Base-by-base conservation (phyloP, 2,797 vertebrate genomes). In the Smutsia gigantea region DNA sequence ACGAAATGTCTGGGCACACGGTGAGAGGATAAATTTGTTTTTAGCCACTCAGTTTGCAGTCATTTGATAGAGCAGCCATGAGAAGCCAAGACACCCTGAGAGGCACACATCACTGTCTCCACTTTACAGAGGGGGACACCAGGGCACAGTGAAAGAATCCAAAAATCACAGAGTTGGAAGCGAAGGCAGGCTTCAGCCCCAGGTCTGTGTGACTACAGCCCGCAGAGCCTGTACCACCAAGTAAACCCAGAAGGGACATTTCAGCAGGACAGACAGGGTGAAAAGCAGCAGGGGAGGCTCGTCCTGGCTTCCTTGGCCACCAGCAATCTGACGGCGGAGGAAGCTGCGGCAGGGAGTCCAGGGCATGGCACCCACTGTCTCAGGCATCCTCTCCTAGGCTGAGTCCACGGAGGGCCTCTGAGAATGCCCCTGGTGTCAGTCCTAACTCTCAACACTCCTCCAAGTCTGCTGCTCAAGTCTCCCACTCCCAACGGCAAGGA, bases 101-200 rank as follows among this genome's bases (percentile, higher is more conserved):
- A 79, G 59, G n/a, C 46, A 12, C 4, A 11, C 8, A 1, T 39
- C 14, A 31, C 5, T 7, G 14, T 8, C 66, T 10, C 55, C 49
- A 17, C 75, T 94, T 96, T 89, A 82, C 72, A 46, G 74, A 86
- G 34, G 42, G 63, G 39, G 31, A 91, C 53, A 87, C 13, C 0
- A 3, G 90, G 61, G 68, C 53, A 46, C 51, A 21, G 49, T 49
- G 39, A 71, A n/a, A 19, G 12, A 31, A 86, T 64, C 72, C 71
- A 7, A 75, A 87, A 86, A 53, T 37, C 84, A 42, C 25, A 42
- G 27, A 27, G 14, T 21, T 55, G n/a, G 42, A 68, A 87, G 13
- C 0, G 13, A 82, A 78, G 63, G 31, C 61, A n/a, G 69, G 86
- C 46, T 59, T 87, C n/a, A 46, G 66, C 39, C 10, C 49, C 18